These are phyloP conservation scores for Todiramphus chloris DNA, from an alignment of 2,113 vertebrate genomes.

Conservation along the genomic window DNA sequence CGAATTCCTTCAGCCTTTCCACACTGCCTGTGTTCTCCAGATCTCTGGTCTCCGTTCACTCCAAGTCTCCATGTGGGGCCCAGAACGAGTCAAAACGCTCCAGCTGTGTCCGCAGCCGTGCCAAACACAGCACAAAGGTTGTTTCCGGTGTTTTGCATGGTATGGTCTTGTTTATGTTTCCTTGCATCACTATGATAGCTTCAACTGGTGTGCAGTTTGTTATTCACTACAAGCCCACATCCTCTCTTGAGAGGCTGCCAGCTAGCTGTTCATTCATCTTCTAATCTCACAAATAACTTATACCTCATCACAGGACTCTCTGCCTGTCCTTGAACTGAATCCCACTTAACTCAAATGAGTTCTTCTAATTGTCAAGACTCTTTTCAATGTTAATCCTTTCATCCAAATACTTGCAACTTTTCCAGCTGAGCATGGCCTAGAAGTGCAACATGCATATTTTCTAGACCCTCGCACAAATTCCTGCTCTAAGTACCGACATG, in stretches of 20 bases:
- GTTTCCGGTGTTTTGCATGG: background rate
- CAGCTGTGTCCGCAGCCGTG: background rate
- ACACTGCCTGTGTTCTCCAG: background rate
- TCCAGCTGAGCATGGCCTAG: background rate
- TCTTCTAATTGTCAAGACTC: background rate
- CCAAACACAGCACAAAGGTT: background rate
- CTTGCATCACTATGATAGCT: background rate
- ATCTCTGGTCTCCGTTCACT: background rate
- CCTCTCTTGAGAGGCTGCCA: background rate
- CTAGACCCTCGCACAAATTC: background rate
- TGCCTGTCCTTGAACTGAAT: conserved; percentile 5
- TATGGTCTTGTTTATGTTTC: background rate
- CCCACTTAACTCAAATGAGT: background rate
- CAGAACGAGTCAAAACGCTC: background rate
- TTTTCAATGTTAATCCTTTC: background rate
- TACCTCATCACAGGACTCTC: background rate
- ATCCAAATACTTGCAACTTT: background rate
- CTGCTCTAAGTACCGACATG: background rate
- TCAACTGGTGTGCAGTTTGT: background rate
- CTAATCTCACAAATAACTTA: background rate
- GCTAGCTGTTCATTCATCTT: background rate
- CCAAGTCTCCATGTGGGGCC: background rate
- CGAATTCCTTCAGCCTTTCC: background rate
- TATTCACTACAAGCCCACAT: background rate
- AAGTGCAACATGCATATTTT: background rate